Evolutionary conservation across 64 coral and sea anemone genomes (phyloP).

Genomic region (Actinia tenebrosa): DNA sequence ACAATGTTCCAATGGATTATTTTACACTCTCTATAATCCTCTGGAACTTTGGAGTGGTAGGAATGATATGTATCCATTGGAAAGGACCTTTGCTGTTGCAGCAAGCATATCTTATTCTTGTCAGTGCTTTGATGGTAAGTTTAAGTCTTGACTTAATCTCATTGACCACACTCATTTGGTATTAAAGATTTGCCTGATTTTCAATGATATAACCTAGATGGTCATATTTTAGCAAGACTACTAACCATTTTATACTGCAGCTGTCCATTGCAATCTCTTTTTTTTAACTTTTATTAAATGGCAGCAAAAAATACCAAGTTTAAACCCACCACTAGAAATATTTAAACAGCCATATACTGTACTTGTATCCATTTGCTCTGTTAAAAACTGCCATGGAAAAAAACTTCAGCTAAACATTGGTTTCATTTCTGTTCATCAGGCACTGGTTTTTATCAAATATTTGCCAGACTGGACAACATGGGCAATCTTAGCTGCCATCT

Average conservation of each 20-base stretch:
- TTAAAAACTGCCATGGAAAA: too few species aligned
- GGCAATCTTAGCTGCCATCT: constrained; percentile 95
- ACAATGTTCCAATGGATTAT: constrained; percentile 99
- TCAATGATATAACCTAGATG: too few species aligned
- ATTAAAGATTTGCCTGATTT: background rate
- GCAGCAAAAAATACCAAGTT: too few species aligned
- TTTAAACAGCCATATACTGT: too few species aligned
- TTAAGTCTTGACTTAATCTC: too few species aligned
- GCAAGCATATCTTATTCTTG: constrained; percentile 92
- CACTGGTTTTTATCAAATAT: constrained; percentile 95
- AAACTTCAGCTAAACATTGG: too few species aligned
- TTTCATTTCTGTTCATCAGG: constrained; percentile 31
- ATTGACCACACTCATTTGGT: background rate
- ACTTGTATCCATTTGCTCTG: too few species aligned
- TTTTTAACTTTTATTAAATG: too few species aligned
- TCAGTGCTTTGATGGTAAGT: constrained; percentile 96
- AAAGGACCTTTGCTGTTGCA: constrained; percentile 85
- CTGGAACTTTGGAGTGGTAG: constrained; percentile 99
- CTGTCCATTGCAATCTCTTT: too few species aligned
- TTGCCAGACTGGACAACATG: constrained; percentile 98
- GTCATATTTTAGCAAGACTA: too few species aligned
- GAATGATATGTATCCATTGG: constrained; percentile 99
- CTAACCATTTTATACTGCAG: too few species aligned
- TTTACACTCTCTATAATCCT: constrained; percentile 83
- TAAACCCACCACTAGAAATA: too few species aligned